Evolutionary conservation across 2,888 invertebrate species (phyloP), one percentile per base, ranked within the genome.

Genomic region (Neocrepidodera transversa): DNA sequence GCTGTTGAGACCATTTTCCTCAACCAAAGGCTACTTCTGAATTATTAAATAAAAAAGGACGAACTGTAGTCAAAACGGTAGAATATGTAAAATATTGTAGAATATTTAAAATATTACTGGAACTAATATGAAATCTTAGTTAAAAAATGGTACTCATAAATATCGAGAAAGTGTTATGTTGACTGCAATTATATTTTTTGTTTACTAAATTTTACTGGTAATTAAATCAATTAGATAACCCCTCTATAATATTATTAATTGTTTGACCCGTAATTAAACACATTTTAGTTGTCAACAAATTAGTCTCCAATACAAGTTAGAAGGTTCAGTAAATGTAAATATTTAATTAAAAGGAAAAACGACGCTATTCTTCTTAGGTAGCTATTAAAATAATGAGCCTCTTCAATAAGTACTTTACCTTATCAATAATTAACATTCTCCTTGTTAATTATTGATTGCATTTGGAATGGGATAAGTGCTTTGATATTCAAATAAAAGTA

Each of bases 271-370:
- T 17, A 53, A 53, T 20, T 17, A 13, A 36, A 50, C 26, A 36
- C 36, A 49, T 36, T 49, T 26, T 23, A 23, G n/a, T 50, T 53
- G 43, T 20, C 53, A 43, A 53, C 28, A 53, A 52, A 30, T 52
- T 52, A 17, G 11, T 52, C 28, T 8, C 16, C 11, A 1, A 18
- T 23, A 35, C 20, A 48, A 50, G 20, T 38, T 36, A 36, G 36
- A 26, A 47, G 45, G 45, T 54, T 26, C 26, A 8, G 26, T n/a
- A 26, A 36, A 45, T 23, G 23, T 57, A 43, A 57, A 57, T 48
- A 57, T 57, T 57, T 57, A 42, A 57, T 57, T 35, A 50, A 50
- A 57, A n/a, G 32, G 17, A 23, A 14, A 50, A 35, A 17, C 57
- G 43, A 43, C 26, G 36, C 35, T 26, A 57, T 35, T 36, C 43